Evolutionary conservation across 2,797 vertebrate species (phyloP).

Genomic region (Triplophysa yarkandensis): DNA sequence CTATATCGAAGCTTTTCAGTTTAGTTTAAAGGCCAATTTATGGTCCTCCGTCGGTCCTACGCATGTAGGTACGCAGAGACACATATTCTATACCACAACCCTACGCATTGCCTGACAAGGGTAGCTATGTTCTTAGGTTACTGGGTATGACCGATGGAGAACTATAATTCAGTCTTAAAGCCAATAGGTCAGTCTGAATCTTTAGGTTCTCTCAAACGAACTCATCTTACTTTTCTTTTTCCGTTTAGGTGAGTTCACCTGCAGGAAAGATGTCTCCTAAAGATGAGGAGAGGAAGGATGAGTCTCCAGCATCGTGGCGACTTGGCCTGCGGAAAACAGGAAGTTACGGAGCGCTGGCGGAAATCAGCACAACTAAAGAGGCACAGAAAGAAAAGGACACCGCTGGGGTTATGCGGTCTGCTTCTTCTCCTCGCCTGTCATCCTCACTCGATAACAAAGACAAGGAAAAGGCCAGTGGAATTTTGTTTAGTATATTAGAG

Average conservation of each 20-base stretch:
- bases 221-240: neutral
- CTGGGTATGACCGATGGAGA: too few species aligned
- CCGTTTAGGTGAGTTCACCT: conserved; percentile 76
- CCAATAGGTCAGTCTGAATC: too few species aligned
- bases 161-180: too few species aligned
- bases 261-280: conserved; percentile 85
- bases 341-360: conserved; percentile 94
- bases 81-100: too few species aligned
- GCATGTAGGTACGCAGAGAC: too few species aligned
- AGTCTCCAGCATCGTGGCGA: conserved; percentile 95
- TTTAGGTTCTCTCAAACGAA: neutral
- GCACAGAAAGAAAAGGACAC: conserved; percentile 93
- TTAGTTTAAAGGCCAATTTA: too few species aligned
- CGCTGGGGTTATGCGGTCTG: conserved; percentile 94
- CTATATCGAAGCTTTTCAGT: neutral
- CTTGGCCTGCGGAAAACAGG: conserved; percentile 94
- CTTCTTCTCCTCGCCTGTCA: conserved; percentile 95
- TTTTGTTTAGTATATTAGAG: neutral
- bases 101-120: too few species aligned
- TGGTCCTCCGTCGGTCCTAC: too few species aligned
- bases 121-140: too few species aligned
- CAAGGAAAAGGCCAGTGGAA: conserved; percentile 75
- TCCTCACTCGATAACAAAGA: conserved; percentile 96
- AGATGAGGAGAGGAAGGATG: conserved; percentile 95
- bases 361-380: conserved; percentile 96